Conservation (phyloP, 2,888 invertebrate species). For the Arrhopalites spinosus region DNA sequence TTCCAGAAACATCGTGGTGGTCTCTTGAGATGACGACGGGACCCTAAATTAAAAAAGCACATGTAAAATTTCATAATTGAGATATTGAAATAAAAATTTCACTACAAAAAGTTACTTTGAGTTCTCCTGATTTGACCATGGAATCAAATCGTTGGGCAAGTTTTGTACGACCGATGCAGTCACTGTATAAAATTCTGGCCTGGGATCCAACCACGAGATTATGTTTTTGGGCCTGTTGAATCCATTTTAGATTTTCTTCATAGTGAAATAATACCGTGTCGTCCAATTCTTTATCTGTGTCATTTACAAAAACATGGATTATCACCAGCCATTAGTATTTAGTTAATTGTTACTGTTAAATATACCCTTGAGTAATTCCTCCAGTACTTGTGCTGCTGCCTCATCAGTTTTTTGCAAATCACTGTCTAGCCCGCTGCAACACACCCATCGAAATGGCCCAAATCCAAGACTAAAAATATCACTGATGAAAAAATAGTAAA, state of each 20-base stretch:
- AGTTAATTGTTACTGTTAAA: neutral
- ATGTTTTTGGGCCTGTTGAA: conserved; percentile 64
- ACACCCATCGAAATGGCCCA: conserved; percentile 70
- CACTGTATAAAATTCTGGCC: conserved; percentile 68
- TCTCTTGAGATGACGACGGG: conserved; percentile 67
- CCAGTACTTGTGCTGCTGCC: conserved; percentile 62
- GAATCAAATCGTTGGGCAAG: conserved; percentile 66
- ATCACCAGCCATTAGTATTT: too few species aligned
- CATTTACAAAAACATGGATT: too few species aligned
- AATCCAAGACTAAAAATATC: conserved; percentile 70
- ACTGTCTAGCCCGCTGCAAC: conserved; percentile 62
- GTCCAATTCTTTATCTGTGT: conserved; percentile 59
- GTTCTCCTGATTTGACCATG: conserved; percentile 61
- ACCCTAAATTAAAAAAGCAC: conserved; percentile 57
- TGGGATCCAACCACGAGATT: conserved; percentile 65
- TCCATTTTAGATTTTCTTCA: conserved; percentile 66
- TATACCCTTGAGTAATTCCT: conserved; percentile 58
- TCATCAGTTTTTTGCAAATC: conserved; percentile 65
- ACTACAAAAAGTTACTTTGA: neutral
- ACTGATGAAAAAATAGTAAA: too few species aligned
- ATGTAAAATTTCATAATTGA: neutral
- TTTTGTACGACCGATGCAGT: conserved; percentile 63
- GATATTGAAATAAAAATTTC: neutral
- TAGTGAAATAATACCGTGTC: conserved; percentile 64
- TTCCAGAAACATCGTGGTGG: conserved; percentile 69